Percentiles rank a stretch among this genome's conserved stretches.
Conservation (phyloP, 2,888 invertebrate genomes). For the Minunthozetes semirufus region DNA sequence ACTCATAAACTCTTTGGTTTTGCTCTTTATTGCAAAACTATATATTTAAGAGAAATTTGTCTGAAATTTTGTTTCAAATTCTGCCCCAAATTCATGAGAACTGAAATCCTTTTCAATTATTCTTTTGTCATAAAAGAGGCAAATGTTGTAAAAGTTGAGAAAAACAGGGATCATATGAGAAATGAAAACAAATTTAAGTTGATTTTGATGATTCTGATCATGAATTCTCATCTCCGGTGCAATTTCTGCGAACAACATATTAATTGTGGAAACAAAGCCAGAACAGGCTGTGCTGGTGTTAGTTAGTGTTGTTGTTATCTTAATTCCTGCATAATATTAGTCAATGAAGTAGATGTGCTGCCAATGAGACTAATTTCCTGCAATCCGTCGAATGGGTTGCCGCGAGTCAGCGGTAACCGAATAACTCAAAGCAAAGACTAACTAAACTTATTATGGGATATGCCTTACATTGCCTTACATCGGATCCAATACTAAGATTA, state of each 20-base stretch:
- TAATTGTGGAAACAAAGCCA: not conserved
- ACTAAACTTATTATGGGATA: constrained; percentile 12
- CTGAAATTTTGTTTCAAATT: not conserved
- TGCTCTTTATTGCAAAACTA: not conserved
- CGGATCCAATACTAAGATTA: constrained; percentile 4
- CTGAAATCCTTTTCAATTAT: not conserved
- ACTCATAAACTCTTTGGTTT: not conserved
- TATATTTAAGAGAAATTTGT: not conserved
- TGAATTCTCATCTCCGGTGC: constrained; percentile 5
- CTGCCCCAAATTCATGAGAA: not conserved
- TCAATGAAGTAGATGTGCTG: constrained; percentile 19
- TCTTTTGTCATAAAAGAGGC: not conserved
- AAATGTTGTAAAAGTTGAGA: not conserved
- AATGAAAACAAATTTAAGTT: constrained; percentile 13
- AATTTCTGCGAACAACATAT: not conserved
- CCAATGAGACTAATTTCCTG: constrained; percentile 29
- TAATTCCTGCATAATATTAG: constrained; percentile 25
- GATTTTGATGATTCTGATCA: constrained; percentile 23
- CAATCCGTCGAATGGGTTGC: not conserved
- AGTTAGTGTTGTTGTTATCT: constrained; percentile 14
- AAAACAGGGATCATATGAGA: not conserved
- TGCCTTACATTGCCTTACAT: not conserved
- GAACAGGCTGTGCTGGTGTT: not conserved
- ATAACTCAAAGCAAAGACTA: not conserved
- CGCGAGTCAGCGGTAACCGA: constrained; percentile 10